Evolutionary conservation across 2,888 invertebrate species (phyloP).

Genomic region (Melanophora roralis): DNA sequence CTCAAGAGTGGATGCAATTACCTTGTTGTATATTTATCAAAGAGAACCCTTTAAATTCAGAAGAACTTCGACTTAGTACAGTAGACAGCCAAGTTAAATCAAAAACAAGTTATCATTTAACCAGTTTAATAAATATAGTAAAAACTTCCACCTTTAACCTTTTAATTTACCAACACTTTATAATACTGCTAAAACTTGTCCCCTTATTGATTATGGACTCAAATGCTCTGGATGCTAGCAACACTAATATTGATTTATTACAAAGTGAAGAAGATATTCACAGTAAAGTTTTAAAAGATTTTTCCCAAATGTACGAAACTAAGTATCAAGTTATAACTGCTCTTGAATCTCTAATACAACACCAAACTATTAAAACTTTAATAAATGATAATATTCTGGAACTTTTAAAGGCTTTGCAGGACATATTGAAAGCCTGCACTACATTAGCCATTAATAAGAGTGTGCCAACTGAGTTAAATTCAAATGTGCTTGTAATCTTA

Average conservation of each 20-base stretch:
- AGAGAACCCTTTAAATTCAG: constrained; percentile 46
- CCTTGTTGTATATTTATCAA: constrained; percentile 67
- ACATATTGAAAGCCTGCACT: constrained; percentile 66
- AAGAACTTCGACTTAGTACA: constrained; percentile 52
- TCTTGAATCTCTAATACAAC: constrained; percentile 71
- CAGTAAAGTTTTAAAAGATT: constrained; percentile 22
- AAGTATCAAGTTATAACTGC: constrained; percentile 42
- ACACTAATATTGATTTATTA: constrained; percentile 67
- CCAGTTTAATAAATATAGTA: constrained; percentile 56
- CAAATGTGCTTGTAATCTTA: constrained; percentile 27
- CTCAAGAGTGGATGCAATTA: constrained; percentile 64
- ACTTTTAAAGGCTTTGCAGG: constrained; percentile 68
- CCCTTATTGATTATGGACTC: constrained; percentile 21
- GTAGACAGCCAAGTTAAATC: constrained; percentile 58
- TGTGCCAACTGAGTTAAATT: constrained; percentile 54
- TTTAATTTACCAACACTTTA: constrained; percentile 72
- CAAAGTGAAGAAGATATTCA: constrained; percentile 68
- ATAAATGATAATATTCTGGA: constrained; percentile 69
- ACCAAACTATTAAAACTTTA: constrained; percentile 71
- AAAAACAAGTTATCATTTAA: background rate
- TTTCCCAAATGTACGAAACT: constrained; percentile 26
- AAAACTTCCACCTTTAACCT: constrained; percentile 64
- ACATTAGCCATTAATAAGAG: constrained; percentile 52
- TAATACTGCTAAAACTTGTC: constrained; percentile 68
- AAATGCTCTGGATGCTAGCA: background rate